Base-by-base conservation (phyloP, 1,140 invertebrate species). In the Pararge aegeria region DNA sequence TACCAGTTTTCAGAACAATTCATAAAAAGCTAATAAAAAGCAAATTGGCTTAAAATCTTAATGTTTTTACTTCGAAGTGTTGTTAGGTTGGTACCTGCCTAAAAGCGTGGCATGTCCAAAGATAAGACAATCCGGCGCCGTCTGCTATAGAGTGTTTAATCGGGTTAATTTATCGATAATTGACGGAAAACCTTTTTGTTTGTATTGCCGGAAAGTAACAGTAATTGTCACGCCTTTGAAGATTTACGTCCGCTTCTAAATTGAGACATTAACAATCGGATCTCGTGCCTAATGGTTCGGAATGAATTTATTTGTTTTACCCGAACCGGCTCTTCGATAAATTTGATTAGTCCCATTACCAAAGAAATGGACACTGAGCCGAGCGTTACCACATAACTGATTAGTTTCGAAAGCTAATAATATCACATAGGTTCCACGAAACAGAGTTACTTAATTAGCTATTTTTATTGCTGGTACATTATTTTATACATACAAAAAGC, bases 131-230 rank as follows among this genome's bases (percentile, higher is more conserved):
- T 68, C 81, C 83, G 84, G 81, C 86, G 84, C 87, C 87, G 87
- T 82, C 87, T 77, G 80, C 77, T 73, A 66, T 76, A 62, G 81
- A 84, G 68, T 84, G 78, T 83, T 86, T 89, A 89, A 89, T 89
- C 87, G 80, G 83, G 83, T 89, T 89, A 89, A 87, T 89, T 89
- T 89, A 89, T 89, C 87, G 83, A 89, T 89, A 89, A 89, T 89
- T 89, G 87, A 87, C 87, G 84, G 83, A 87, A 83, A 87, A 78
- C 83, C 87, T 89, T 89, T 87, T 89, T 89, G 84, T 89, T 89
- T 89, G 87, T 87, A 83, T 82, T 86, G 83, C 80, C 83, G 83
- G 86, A 70, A 87, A 89, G 83, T 87, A 89, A 89, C 87, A 89
- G 87, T 87, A 89, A 89, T 89, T 89, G 87, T 89, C 87, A 89